Percentiles rank a stretch among this genome's conserved stretches.
phyloP scores from a whole-genome alignment of 1,140 invertebrate genomes.

The Halictus rubicundus region DNA sequence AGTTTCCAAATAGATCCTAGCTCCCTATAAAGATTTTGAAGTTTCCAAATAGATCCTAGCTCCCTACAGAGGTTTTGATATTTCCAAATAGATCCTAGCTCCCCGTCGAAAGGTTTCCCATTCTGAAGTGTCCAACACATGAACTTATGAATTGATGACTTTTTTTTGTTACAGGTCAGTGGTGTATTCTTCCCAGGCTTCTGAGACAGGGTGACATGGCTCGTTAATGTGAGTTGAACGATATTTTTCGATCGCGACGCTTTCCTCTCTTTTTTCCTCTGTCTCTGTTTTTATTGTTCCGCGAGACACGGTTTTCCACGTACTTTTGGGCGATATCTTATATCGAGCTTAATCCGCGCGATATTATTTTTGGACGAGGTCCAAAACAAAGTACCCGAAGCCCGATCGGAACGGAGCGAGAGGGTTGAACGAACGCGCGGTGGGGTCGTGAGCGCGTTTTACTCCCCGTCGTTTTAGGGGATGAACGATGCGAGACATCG shows the following conservation, averaged over 20 bases:
- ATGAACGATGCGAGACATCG: constrained; percentile 59
- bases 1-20: too few species aligned
- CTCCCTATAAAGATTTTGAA: too few species aligned
- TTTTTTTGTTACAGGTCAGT: constrained; percentile 75
- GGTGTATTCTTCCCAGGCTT: constrained; percentile 74
- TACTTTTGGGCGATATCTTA: constrained; percentile 9
- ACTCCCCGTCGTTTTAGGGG: constrained; percentile 58
- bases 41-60: too few species aligned
- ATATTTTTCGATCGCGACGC: constrained; percentile 58
- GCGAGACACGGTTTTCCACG: neutral
- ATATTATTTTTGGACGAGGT: constrained; percentile 43
- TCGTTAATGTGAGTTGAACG: constrained; percentile 75
- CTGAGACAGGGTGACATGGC: constrained; percentile 72
- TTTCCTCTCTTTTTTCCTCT: neutral
- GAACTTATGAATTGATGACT: neutral
- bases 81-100: too few species aligned
- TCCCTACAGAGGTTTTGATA: too few species aligned
- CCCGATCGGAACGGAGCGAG: constrained; percentile 35
- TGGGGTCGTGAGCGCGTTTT: constrained; percentile 48
- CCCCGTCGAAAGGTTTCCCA: too few species aligned
- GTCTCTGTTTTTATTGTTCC: neutral
- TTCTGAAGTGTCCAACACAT: too few species aligned
- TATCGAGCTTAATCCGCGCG: constrained; percentile 17
- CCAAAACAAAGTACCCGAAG: constrained; percentile 36
- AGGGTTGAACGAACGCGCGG: constrained; percentile 56